Conservation (phyloP, 23 tunicate genomes). For the Trididemnum clinides region DNA sequence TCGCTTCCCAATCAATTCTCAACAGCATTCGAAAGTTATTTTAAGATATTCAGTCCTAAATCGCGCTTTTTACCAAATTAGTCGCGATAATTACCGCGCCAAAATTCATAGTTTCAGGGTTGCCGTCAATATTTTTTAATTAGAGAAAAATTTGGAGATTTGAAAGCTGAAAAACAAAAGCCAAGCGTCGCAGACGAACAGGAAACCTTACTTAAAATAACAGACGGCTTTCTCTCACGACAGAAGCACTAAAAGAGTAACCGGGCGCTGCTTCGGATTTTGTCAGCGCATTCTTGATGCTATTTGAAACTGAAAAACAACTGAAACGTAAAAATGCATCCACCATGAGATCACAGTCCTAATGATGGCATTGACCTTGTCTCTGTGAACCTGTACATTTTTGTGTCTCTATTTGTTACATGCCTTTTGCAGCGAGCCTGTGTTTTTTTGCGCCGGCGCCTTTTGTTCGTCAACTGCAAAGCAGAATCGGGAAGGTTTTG, state of each 20-base stretch:
- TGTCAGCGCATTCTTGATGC: neutral
- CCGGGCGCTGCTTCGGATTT: too few relatives aligned
- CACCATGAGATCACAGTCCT: neutral
- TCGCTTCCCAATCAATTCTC: too few relatives aligned
- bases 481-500: neutral
- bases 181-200: neutral
- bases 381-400: neutral
- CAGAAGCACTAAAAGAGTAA: too few relatives aligned
- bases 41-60: too few relatives aligned
- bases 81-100: too few relatives aligned
- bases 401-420: neutral
- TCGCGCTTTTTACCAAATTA: too few relatives aligned
- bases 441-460: constrained; percentile 23
- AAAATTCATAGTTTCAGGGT: too few relatives aligned
- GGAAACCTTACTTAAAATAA: neutral
- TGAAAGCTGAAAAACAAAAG: neutral
- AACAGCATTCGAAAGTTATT: too few relatives aligned
- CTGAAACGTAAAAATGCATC: neutral
- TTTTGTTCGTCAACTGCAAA: neutral
- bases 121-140: too few relatives aligned
- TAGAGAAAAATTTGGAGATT: neutral
- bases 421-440: neutral
- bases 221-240: neutral
- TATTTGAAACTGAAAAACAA: neutral
- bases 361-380: neutral